These are phyloP conservation scores for Drosophila setosimentum DNA, from an alignment of 2,888 invertebrate genomes.

Conservation along the genomic window DNA sequence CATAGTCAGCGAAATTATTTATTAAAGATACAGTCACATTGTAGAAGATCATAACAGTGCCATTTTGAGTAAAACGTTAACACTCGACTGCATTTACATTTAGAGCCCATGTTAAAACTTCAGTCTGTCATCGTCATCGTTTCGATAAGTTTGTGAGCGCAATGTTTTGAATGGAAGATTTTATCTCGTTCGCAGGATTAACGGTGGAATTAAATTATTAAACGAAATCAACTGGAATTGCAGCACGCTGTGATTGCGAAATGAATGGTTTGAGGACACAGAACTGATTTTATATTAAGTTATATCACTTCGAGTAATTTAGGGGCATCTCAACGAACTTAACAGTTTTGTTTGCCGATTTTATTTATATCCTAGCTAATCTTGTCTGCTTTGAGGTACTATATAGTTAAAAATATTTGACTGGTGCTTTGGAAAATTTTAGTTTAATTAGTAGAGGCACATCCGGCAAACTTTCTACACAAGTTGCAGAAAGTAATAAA, in stretches of 20 bases:
- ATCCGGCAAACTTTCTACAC: not conserved
- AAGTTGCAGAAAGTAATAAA: not conserved
- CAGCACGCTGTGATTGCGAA: not conserved
- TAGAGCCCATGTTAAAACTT: not conserved
- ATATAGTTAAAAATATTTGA: not conserved
- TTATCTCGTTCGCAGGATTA: not conserved
- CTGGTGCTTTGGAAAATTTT: not conserved
- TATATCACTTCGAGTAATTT: not conserved
- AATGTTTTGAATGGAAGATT: not conserved
- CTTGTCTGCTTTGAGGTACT: not conserved
- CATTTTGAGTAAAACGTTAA: conserved; percentile 31
- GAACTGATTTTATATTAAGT: not conserved
- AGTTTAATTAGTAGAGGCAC: not conserved
- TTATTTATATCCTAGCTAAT: not conserved
- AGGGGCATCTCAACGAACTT: not conserved
- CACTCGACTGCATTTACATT: not conserved
- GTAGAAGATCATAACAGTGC: conserved; percentile 10
- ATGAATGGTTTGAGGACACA: not conserved
- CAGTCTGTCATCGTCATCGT: not conserved
- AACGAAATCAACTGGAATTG: not conserved
- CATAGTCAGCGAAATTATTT: not conserved
- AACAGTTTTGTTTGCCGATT: not conserved
- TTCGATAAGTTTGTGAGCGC: not conserved
- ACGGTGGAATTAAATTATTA: not conserved
- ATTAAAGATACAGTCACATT: conserved; percentile 6